Percentiles rank a stretch among this genome's conserved stretches.
These are phyloP conservation scores for Ectobius pallidus DNA, from an alignment of 2,888 invertebrate genomes.

Conservation along the genomic window DNA sequence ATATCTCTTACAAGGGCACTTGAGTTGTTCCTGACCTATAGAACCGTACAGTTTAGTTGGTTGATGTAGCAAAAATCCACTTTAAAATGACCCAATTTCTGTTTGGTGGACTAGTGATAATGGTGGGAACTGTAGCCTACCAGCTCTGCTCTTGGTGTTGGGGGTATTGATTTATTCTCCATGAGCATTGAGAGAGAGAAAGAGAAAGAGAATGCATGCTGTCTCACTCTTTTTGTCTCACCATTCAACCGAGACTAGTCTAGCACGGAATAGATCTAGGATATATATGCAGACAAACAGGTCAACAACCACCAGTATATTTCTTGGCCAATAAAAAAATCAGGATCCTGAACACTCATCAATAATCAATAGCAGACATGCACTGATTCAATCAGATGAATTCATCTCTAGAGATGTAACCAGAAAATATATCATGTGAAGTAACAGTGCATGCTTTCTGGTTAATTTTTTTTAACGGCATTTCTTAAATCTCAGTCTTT, in stretches of 20 bases:
- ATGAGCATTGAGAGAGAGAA: background rate
- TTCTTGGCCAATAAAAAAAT: no score
- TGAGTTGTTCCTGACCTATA: background rate
- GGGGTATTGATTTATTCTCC: slow-evolving; percentile 25
- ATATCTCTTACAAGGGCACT: no score
- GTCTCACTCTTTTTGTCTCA: background rate
- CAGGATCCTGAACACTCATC: no score
- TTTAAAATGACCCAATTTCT: slow-evolving; percentile 17
- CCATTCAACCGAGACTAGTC: background rate
- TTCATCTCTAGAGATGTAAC: no score
- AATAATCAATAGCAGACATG: no score
- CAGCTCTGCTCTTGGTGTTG: background rate
- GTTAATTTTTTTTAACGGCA: no score
- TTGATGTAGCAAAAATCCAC: background rate
- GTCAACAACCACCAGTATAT: no score
- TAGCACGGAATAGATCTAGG: background rate
- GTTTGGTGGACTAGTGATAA: slow-evolving; percentile 1
- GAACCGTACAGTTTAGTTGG: background rate
- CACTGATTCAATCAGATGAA: no score
- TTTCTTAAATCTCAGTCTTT: no score
- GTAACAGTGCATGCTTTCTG: no score
- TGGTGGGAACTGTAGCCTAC: slow-evolving; percentile 11
- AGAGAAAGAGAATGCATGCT: background rate
- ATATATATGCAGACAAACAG: background rate
- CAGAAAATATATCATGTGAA: no score